phyloP scores from a whole-genome alignment of 2,113 vertebrate species.

The Saccopteryx bilineata region DNA sequence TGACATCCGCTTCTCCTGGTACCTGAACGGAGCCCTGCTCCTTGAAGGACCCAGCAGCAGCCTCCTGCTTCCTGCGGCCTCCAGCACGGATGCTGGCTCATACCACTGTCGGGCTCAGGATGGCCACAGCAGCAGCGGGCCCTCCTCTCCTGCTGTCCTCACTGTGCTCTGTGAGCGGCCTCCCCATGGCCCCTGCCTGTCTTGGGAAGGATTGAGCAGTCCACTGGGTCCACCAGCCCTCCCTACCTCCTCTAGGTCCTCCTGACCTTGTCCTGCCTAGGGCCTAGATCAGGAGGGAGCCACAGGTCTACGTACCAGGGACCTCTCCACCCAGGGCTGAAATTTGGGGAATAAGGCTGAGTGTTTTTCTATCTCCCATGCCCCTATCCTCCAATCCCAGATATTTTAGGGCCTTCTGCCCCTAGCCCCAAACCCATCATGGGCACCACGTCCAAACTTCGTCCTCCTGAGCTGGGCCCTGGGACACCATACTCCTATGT shows the following conservation, averaged over 20 bases:
- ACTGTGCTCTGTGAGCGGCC: conserved; percentile 82
- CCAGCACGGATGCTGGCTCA: conserved; percentile 63
- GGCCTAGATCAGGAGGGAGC: neutral
- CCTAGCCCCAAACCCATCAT: neutral
- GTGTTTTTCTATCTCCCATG: neutral
- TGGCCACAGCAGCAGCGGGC: rapidly evolving
- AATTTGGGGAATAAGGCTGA: neutral
- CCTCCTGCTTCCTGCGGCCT: conserved; percentile 17
- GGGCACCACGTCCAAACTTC: neutral
- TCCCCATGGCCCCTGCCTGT: neutral
- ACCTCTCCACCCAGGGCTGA: neutral
- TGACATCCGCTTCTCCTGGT: conserved; percentile 84
- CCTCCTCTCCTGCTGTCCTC: conserved; percentile 66
- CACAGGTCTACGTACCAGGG: neutral
- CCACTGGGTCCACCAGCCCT: neutral
- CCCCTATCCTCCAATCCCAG: neutral
- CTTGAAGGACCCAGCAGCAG: neutral
- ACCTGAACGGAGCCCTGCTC: conserved; percentile 79
- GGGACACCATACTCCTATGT: neutral
- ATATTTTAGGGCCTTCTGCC: too few species aligned
- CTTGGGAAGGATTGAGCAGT: neutral
- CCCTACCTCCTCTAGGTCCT: neutral
- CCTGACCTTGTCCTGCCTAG: neutral
- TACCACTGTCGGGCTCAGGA: conserved; percentile 83
- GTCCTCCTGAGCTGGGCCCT: neutral